phyloP scores from a whole-genome alignment of 2,113 vertebrate species.

The Noctilio leporinus region DNA sequence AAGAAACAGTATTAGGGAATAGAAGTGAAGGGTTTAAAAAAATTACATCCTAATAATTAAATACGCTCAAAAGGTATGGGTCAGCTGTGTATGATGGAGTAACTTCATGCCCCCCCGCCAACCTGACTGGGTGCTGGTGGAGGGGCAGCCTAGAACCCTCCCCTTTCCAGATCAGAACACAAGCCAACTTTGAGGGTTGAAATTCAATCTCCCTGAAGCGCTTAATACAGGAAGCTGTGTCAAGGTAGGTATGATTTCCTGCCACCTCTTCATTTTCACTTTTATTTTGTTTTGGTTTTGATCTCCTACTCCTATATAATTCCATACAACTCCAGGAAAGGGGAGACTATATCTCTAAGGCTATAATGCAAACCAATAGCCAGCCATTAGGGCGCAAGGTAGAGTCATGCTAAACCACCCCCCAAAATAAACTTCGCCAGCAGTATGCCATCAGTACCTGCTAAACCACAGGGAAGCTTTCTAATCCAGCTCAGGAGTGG shows the following conservation, averaged over 20 bases:
- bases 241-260: neutral
- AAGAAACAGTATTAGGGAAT: neutral
- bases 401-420: neutral
- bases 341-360: neutral
- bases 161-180: neutral
- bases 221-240: constrained; percentile 5
- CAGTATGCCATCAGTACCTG: neutral
- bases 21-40: neutral
- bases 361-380: neutral
- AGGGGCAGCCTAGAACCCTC: neutral
- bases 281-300: neutral
- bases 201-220: constrained; percentile 10
- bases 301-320: neutral
- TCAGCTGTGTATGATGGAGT: neutral
- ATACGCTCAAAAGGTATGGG: neutral
- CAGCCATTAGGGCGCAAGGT: constrained; percentile 65
- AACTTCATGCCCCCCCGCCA: neutral
- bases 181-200: neutral
- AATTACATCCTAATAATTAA: neutral
- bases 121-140: neutral
- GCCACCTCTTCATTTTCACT: neutral
- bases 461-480: neutral
- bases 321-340: neutral
- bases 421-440: neutral
- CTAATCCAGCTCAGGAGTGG: neutral